Conservation (phyloP, 2,113 vertebrate genomes). For the Struthidea cinerea region DNA sequence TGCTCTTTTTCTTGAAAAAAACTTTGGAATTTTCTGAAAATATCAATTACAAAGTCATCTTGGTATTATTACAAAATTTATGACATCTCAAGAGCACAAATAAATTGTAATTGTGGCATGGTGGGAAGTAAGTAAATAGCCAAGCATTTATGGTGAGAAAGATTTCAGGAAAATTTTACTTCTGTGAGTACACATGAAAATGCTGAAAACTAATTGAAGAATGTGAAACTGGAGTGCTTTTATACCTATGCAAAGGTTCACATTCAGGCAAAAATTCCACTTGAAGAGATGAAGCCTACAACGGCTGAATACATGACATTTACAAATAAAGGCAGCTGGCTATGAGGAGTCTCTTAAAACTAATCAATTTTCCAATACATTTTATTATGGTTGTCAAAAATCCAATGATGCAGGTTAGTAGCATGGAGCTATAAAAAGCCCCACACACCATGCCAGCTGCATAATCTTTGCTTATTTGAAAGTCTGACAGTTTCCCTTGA, state of each 20-base stretch:
- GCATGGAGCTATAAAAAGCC: constrained; percentile 18
- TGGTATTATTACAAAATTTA: constrained; percentile 40
- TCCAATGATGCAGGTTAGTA: constrained; percentile 60
- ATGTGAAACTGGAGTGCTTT: constrained; percentile 26
- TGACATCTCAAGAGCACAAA: constrained; percentile 12
- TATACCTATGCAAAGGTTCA: constrained; percentile 32
- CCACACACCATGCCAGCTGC: not conserved
- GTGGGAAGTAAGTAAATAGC: constrained; percentile 46
- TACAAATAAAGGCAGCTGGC: constrained; percentile 72
- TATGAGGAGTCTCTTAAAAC: constrained; percentile 59
- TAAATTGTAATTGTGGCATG: constrained; percentile 9
- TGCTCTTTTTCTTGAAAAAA: constrained; percentile 27
- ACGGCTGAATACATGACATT: constrained; percentile 56
- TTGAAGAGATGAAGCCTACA: constrained; percentile 31
- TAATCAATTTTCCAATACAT: constrained; percentile 71
- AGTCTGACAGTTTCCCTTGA: constrained; percentile 31
- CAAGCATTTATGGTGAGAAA: constrained; percentile 5
- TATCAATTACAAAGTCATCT: constrained; percentile 42
- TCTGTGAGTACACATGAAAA: constrained; percentile 2
- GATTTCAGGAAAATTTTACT: not conserved
- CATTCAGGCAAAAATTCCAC: constrained; percentile 32
- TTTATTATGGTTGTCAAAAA: constrained; percentile 69
- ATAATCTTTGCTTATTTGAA: constrained; percentile 33
- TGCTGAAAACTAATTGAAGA: constrained; percentile 21
- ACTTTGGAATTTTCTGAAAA: constrained; percentile 48